Evolutionary conservation across 2,797 vertebrate genomes (phyloP).

Genomic region (Schizopygopsis pylzovi): DNA sequence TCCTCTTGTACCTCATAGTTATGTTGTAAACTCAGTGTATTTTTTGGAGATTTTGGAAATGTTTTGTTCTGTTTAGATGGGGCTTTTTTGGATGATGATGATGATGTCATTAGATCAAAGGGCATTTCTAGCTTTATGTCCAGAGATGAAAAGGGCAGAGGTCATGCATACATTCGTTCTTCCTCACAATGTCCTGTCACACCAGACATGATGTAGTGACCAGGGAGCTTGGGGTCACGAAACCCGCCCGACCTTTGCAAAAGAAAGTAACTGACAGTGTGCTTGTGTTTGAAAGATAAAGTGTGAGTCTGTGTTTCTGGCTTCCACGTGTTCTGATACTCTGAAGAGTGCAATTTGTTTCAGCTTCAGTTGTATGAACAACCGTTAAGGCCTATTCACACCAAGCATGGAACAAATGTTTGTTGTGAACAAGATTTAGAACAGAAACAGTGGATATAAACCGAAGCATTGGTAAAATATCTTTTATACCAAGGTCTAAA

Average conservation of each 20-base stretch:
- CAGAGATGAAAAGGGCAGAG: conserved; percentile 29
- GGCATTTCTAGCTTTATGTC: conserved; percentile 40
- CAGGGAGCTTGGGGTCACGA: conserved; percentile 22
- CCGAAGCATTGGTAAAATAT: neutral
- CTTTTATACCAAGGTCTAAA: neutral
- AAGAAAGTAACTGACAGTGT: conserved; percentile 21
- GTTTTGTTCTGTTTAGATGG: conserved; percentile 1
- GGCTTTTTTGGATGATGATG: neutral
- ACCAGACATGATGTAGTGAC: conserved; percentile 47
- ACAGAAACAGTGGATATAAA: neutral
- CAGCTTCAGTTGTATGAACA: conserved; percentile 18
- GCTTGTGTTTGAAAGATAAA: conserved; percentile 15
- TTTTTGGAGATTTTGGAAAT: neutral
- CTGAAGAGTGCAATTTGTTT: conserved; percentile 22
- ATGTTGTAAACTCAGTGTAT: neutral
- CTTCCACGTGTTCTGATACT: conserved; percentile 36
- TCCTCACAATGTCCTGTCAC: conserved; percentile 46
- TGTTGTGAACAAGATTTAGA: neutral
- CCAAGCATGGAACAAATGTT: neutral
- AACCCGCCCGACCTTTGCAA: conserved; percentile 23
- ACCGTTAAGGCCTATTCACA: neutral
- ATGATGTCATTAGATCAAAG: conserved; percentile 37
- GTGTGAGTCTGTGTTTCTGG: neutral
- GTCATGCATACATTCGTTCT: conserved; percentile 46
- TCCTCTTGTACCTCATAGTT: neutral